Base-by-base conservation (phyloP, 2,113 vertebrate species). In the Ictidomys tridecemlineatus region DNA sequence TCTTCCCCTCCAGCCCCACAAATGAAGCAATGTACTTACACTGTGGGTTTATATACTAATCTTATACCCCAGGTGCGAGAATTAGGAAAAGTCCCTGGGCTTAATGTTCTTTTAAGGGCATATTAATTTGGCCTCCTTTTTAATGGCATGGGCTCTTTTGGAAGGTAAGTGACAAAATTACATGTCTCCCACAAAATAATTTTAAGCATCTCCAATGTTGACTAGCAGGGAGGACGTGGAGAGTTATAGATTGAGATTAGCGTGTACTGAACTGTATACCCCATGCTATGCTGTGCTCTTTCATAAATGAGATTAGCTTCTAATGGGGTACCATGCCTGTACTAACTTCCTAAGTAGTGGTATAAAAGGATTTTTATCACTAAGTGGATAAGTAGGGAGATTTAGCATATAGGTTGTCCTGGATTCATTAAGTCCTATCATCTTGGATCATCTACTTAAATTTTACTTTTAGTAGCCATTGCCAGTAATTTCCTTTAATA, bases 371-470 rank as follows among this genome's bases (percentile, higher is more conserved):
- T 53, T 53, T 53, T 53, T 53, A n/a, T 67, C 65, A 34, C 65
- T 67, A 32, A 67, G 65, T 5, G 34, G 65, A 13, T 73, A 73
- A 30, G 56, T 58, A 58, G 51, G 56, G 56, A 58, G 63, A 65
- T 65, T 30, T 65, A 65, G 63, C 9, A 30, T 65, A 30, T 3
- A 65, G 63, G 63, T 22, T 58, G 17, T 58, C 56, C 96, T 96
- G 74, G 98, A 98, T 98, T 99, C 98, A 98, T 93, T 99, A 98
- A 98, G 97, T 98, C 98, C 82, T 98, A 98, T 98, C 93, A 97
- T 91, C 97, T 98, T 98, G 97, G 98, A 98, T 99, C 98, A 98
- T 99, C 99, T 98, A 98, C 94, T 96, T 97, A 95, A 98, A 97
- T 92, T 97, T 97, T 97, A 97, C 97, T n/a, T 98, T 98, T 97